Evolutionary conservation across 2,888 invertebrate genomes (phyloP), one percentile per base, ranked within the genome.

Genomic region (Lycaena phlaeas): DNA sequence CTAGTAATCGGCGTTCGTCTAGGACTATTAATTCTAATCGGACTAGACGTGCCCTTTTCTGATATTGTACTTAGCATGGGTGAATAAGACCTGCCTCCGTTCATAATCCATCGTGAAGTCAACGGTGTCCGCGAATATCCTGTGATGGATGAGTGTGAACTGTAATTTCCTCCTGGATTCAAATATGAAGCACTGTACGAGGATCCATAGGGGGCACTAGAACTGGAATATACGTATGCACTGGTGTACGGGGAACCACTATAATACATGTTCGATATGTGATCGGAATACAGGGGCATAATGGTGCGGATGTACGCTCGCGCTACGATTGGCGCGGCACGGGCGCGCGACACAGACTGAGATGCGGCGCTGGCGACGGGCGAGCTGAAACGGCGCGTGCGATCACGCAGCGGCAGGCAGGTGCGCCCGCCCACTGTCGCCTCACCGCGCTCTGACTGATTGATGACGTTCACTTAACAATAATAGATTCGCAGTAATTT

Each of bases 31-130:
- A 84, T 69, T 58, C 84, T 68, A 30, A 67, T 61, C 10, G 77
- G 79, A 51, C 69, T 76, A 6, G 66, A 65, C 2, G 68, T 68
- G 40, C 64, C 61, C 59, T 74, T 61, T 59, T 78, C 68, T 4
- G 90, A 88, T 40, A 93, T 93, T 2, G 93, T 91, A 3, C 90
- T 88, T 39, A 93, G 73, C 56, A 91, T 90, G 0, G 93, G 93
- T 29, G 91, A 88, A 62, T 91, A 93, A 25, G 87, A 86, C 48
- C 84, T 70, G 44, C 69, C 68, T 22, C 73, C 54, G 50, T 68
- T 68, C 40, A 69, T 54, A 42, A 68, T 64, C 75, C 76, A 84
- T 71, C 76, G 64, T 39, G 76, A 69, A 4, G 66, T 58, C 31
- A 75, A 50, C 4, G 75, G 73, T 26, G 74, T 47, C 60, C 89